Evolutionary conservation across 2,888 invertebrate genomes (phyloP), one percentile per base, ranked within the genome.

Genomic region (Drymonia ruficornis): DNA sequence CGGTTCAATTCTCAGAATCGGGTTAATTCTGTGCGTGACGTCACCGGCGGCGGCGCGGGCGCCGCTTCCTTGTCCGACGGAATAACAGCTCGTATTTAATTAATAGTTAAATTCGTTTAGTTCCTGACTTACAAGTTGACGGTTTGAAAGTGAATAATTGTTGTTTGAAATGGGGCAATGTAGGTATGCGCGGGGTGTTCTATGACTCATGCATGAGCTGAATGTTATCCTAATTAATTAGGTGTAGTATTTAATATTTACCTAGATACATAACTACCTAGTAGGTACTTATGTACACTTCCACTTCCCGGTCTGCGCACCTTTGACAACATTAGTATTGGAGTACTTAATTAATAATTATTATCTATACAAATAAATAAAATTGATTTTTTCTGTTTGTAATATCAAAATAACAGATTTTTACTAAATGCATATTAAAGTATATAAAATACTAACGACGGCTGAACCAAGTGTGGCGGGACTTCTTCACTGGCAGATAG

Each of bases 11-110:
- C 89, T 87, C 76, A 69, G 91, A 89, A 90, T 80, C 80, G 80
- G 83, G 87, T 89, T 89, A 90, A 91, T 89, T 90, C 77, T 74
- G 87, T 78, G 75, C 77, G 80, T 89, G 89, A 90, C 90, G 89
- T 89, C 88, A 89, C 63, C 64, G 61, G 63, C 67, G 76, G 63
- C 57, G 56, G 59, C 63, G 63, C 63, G 51, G 52, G 72, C 71
- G 66, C 71, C 63, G 79, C 80, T 86, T 86, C 84, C 84, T 85
- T 74, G 81, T 86, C 81, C 76, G 76, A 77, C 71, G 67, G 70
- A 76, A 77, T 76, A 65, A 70, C 72, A 68, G 73, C 71, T 71
- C 66, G 72, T 65, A 60, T 65, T 72, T 73, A 71, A 74, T 79
- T 76, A 77, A 78, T 78, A 72, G 75, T 72, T 66, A 70, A 65